Conservation (phyloP, 2,113 vertebrate genomes). For the Oreotrochilus melanogaster region DNA sequence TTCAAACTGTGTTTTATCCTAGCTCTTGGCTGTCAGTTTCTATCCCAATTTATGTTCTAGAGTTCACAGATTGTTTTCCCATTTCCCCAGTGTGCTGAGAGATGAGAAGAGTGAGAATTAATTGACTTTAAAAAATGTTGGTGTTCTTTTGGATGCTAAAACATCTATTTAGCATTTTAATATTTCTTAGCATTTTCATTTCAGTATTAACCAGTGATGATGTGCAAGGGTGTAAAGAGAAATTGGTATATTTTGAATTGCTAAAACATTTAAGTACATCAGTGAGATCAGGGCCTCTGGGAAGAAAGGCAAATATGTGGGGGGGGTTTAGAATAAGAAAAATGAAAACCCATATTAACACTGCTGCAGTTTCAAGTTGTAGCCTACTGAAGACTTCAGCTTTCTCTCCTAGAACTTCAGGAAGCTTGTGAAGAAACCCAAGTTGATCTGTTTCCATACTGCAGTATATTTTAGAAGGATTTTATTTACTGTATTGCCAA, state of each 20-base stretch:
- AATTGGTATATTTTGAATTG: not conserved
- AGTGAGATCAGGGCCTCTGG: not conserved
- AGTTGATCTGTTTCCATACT: not conserved
- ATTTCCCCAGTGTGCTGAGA: not conserved
- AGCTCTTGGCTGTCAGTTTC: not conserved
- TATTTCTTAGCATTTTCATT: slow-evolving; percentile 21
- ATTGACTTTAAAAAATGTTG: not conserved
- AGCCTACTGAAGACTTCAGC: not conserved
- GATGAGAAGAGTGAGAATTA: not conserved
- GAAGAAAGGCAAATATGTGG: not conserved
- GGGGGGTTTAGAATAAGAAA: not conserved
- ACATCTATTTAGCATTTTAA: not conserved
- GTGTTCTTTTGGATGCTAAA: not conserved
- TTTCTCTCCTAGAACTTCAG: not conserved
- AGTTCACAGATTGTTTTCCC: not conserved
- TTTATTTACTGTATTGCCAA: not conserved
- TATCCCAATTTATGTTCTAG: not conserved
- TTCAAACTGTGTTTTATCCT: not conserved
- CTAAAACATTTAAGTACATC: not conserved
- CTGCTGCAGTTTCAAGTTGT: not conserved
- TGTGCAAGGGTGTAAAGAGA: not conserved
- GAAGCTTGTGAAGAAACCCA: not conserved
- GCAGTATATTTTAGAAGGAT: not conserved
- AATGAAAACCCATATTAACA: not conserved
- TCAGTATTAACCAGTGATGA: not conserved